Evolutionary conservation across 2,797 vertebrate species (phyloP).

Genomic region (Scleropages formosus): DNA sequence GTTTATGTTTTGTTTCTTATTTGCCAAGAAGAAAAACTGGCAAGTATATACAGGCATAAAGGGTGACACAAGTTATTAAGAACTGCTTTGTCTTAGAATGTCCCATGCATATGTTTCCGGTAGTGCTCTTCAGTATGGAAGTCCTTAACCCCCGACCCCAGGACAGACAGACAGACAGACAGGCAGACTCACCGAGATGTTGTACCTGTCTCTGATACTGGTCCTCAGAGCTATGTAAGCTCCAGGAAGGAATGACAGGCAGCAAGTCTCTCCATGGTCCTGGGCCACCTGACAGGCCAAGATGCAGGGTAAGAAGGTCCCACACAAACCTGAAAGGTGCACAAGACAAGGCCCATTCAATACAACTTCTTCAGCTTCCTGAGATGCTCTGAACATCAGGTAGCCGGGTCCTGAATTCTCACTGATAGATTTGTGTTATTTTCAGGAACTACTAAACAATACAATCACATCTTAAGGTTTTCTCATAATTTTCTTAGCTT

Average conservation of each 20-base stretch:
- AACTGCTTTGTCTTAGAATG: no score
- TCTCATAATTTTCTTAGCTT: background rate
- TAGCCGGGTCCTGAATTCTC: background rate
- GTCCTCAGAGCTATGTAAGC: slow-evolving; percentile 70
- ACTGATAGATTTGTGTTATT: background rate
- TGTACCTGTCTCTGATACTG: slow-evolving; percentile 65
- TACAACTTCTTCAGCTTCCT: background rate
- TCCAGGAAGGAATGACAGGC: slow-evolving; percentile 69
- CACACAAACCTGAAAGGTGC: slow-evolving; percentile 65
- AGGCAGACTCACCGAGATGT: slow-evolving; percentile 66
- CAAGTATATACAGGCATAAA: no score
- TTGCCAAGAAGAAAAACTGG: no score
- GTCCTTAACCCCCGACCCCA: background rate
- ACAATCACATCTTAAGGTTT: background rate
- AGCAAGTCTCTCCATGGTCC: slow-evolving; percentile 69
- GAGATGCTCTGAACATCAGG: background rate
- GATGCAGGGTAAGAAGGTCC: slow-evolving; percentile 69
- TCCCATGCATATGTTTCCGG: no score
- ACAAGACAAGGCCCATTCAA: background rate
- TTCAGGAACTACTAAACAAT: background rate
- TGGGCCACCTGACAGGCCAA: slow-evolving; percentile 70
- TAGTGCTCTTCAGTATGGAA: no score
- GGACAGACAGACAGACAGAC: no score
- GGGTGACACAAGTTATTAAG: no score
- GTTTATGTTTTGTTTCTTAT: no score